Evolutionary conservation across 2,888 invertebrate genomes (phyloP).

Genomic region (Hypercompe scribonia): DNA sequence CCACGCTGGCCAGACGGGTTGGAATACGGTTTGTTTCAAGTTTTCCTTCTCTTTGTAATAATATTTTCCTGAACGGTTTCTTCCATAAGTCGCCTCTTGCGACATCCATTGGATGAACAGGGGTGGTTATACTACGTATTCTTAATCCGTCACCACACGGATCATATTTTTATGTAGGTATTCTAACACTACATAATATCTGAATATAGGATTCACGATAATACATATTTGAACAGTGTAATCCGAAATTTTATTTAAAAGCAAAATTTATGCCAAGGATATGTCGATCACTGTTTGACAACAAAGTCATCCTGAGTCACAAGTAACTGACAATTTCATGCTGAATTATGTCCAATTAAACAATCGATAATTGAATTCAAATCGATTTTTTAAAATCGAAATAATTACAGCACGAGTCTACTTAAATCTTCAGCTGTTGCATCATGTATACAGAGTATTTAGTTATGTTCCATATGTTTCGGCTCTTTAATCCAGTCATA

Average conservation of each 20-base stretch:
- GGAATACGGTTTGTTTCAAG: no score
- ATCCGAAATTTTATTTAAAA: not conserved
- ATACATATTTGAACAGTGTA: no score
- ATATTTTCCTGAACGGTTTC: no score
- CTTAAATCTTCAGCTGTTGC: slow-evolving; percentile 6
- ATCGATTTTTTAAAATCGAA: slow-evolving; percentile 24
- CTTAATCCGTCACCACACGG: no score
- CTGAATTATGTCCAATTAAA: slow-evolving; percentile 54
- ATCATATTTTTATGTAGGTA: no score
- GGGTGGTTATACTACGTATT: no score
- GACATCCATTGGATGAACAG: no score
- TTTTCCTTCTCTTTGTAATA: no score
- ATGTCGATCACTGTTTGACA: not conserved
- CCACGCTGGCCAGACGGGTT: no score
- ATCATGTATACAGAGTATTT: slow-evolving; percentile 35
- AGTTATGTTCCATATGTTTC: not conserved
- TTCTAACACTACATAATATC: not conserved
- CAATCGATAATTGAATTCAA: slow-evolving; percentile 30
- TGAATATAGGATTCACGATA: not conserved
- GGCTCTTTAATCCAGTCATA: not conserved
- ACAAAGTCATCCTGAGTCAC: not conserved
- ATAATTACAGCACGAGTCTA: not conserved
- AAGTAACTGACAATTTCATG: slow-evolving; percentile 64
- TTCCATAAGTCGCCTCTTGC: no score
- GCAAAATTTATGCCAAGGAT: not conserved